A percentile compares a stretch with the other conserved stretches of the same genome.
phyloP scores from a whole-genome alignment of 2,888 invertebrate genomes.

The Bombylius discolor region DNA sequence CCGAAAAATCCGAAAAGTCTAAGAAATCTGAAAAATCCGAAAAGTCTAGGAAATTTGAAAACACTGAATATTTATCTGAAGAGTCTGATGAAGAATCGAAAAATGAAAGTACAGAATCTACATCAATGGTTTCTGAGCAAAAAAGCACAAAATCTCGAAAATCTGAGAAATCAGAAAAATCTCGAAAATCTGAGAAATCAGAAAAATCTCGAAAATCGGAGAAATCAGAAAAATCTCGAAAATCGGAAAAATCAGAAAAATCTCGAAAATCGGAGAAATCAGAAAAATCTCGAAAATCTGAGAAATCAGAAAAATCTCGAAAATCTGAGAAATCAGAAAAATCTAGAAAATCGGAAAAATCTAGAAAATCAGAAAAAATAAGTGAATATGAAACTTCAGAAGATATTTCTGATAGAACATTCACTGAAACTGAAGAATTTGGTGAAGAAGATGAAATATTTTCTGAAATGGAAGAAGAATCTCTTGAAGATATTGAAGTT shows the following conservation, averaged over 20 bases:
- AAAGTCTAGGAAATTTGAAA: neutral
- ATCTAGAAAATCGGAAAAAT: neutral
- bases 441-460: neutral
- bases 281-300: neutral
- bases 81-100: too few relatives aligned
- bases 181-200: neutral
- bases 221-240: neutral
- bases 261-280: neutral
- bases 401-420: too few relatives aligned
- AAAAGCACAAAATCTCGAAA: too few relatives aligned
- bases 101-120: too few relatives aligned
- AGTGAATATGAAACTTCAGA: too few relatives aligned
- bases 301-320: neutral
- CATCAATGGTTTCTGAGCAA: too few relatives aligned
- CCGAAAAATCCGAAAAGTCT: neutral
- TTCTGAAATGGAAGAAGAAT: neutral
- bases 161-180: neutral
- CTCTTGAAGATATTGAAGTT: neutral
- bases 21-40: neutral
- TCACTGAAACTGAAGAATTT: neutral
- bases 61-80: too few relatives aligned
- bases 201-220: neutral
- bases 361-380: too few relatives aligned
- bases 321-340: neutral
- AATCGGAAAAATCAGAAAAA: neutral